These are phyloP conservation scores for Slavum lentiscoides DNA, from an alignment of 2,888 invertebrate genomes.

Conservation along the genomic window DNA sequence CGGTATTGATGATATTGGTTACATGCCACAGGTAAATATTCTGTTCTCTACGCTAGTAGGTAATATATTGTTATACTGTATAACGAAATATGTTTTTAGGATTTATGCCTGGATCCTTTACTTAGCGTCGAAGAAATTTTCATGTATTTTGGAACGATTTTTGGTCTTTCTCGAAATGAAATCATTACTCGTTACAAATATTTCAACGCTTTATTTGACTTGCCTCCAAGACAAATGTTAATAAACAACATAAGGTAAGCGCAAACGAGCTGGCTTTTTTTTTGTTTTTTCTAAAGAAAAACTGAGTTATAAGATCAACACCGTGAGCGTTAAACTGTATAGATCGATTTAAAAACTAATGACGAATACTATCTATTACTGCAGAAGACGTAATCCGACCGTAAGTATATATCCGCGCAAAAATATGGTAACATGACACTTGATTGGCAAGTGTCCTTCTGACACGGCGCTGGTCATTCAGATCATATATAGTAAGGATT, in stretches of 20 bases:
- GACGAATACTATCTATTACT: no score
- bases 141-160: conserved; percentile 83
- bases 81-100: conserved; percentile 28
- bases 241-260: conserved; percentile 45
- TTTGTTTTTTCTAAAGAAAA: no score
- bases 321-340: no score
- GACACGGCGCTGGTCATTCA: no score
- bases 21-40: conserved; percentile 66
- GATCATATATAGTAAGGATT: no score
- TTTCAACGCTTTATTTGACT: conserved; percentile 39
- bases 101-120: conserved; percentile 54
- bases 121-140: conserved; percentile 82
- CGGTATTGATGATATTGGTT: conserved; percentile 60
- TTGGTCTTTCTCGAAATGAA: conserved; percentile 68
- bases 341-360: no score
- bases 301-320: no score
- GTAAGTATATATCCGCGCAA: no score
- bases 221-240: conserved; percentile 36
- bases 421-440: no score
- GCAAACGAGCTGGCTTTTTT: no score
- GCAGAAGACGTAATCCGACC: no score
- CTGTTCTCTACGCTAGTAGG: background rate
- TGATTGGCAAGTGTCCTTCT: no score
- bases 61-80: background rate
- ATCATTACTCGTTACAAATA: conserved; percentile 62